These are phyloP conservation scores for Yasuhikotakia modesta DNA, from an alignment of 2,797 vertebrate species.

Conservation along the genomic window DNA sequence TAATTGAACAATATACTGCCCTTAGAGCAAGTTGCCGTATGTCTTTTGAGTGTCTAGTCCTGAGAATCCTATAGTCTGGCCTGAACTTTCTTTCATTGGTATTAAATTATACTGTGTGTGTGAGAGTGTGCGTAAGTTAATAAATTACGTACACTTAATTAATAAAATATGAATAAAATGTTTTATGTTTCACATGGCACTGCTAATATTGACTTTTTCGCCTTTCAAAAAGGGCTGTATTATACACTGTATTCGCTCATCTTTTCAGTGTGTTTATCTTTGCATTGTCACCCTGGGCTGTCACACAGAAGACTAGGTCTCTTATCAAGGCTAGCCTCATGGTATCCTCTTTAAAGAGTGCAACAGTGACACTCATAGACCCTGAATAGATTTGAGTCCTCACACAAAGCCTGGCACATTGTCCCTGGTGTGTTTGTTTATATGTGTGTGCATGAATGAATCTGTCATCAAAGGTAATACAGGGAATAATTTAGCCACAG, in stretches of 20 bases:
- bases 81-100: neutral
- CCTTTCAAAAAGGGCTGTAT: neutral
- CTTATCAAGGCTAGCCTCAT: conserved; percentile 68
- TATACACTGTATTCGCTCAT: neutral
- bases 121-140: neutral
- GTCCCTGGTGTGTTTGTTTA: conserved; percentile 7
- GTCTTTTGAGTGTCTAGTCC: neutral
- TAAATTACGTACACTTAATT: no score
- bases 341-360: conserved; percentile 45
- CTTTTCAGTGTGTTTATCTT: conserved; percentile 25
- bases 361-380: conserved; percentile 60
- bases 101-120: neutral
- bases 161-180: no score
- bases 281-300: conserved; percentile 42
- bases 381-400: neutral
- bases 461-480: neutral
- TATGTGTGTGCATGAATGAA: conserved; percentile 6
- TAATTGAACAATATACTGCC: neutral
- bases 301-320: conserved; percentile 57
- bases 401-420: neutral
- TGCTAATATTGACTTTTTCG: conserved; percentile 7
- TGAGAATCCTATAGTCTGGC: no score
- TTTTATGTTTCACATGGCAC: neutral
- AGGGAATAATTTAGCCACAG: neutral
- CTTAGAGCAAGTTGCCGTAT: neutral